Conservation (phyloP, 1,140 invertebrate species). For the Sinella curviseta region DNA sequence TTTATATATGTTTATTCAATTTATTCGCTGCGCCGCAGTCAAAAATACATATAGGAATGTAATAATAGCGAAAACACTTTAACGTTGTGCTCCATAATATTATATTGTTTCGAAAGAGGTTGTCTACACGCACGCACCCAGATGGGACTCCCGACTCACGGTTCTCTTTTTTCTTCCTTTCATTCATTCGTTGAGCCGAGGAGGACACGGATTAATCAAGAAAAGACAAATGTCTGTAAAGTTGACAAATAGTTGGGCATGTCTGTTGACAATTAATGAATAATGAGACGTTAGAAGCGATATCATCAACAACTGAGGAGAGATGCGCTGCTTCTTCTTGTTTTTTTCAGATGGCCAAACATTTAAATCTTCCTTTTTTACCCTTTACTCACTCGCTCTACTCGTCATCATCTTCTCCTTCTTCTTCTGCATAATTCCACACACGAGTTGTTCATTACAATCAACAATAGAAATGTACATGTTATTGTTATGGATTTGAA, state of each 20-base stretch:
- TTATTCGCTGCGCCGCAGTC: too few relatives aligned
- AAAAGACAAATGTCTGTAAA: not conserved
- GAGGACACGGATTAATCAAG: too few relatives aligned
- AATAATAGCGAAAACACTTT: too few relatives aligned
- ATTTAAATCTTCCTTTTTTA: not conserved
- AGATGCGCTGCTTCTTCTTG: not conserved
- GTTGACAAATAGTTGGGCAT: conserved; percentile 18
- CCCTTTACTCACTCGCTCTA: not conserved
- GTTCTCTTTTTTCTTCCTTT: too few relatives aligned
- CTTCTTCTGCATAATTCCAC: not conserved
- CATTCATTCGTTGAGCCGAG: too few relatives aligned
- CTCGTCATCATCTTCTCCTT: not conserved
- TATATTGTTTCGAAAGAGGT: too few relatives aligned
- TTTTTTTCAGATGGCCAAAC: not conserved
- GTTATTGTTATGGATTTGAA: not conserved
- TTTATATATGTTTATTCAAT: too few relatives aligned
- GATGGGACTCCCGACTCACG: too few relatives aligned
- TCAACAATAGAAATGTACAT: not conserved
- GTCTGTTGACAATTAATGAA: conserved; percentile 14
- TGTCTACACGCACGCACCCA: too few relatives aligned
- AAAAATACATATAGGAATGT: too few relatives aligned
- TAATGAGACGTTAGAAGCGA: not conserved
- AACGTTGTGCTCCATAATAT: too few relatives aligned
- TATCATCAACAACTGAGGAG: not conserved
- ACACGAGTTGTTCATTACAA: conserved; percentile 11